Evolutionary conservation across 2,888 invertebrate genomes (phyloP), one percentile per base, ranked within the genome.

Genomic region (Eupithecia dodoneata): DNA sequence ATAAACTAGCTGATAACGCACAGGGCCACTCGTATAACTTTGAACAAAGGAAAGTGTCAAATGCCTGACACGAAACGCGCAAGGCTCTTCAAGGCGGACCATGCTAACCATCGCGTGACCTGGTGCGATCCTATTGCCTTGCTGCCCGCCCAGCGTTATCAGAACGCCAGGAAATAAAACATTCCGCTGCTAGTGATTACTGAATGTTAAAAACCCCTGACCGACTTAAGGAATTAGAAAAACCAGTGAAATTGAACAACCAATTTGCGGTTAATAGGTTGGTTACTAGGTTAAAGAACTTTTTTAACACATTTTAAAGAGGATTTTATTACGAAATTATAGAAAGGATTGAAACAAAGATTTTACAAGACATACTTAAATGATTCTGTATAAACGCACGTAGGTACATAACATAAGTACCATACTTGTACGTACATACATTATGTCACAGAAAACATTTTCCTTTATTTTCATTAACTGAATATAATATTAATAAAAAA

Each of bases 151-250:
- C 85, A 86, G 88, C 81, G 89, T 91, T 93, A 93, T 93, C 93
- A 90, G 87, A 81, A 85, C 86, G 84, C 80, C 88, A 90, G 93
- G 91, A 92, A 90, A 91, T 92, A 90, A 91, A 92, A 88, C 88
- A 88, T 89, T 88, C 87, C 83, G 83, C 79, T 82, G 80, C 76
- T 83, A 85, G 82, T 86, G 83, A 85, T 87, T 86, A 86, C 83
- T 76, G 83, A 83, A 85, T 84, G 78, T 71, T 80, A 81, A 77
- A 79, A 70, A 79, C 75, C 72, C 72, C 76, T 55, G 73, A 55
- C 76, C 75, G 71, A 73, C 67, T 78, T 72, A 79, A 71, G 55
- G 47, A 79, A 76, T 79, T 78, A 74, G 69, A 47, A 71, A 79
- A 30, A 63, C 63, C 4, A 72, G 73, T 69, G 52, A 76, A 67